Conservation (phyloP, 2,888 invertebrate species). For the Toxonevra muliebris region DNA sequence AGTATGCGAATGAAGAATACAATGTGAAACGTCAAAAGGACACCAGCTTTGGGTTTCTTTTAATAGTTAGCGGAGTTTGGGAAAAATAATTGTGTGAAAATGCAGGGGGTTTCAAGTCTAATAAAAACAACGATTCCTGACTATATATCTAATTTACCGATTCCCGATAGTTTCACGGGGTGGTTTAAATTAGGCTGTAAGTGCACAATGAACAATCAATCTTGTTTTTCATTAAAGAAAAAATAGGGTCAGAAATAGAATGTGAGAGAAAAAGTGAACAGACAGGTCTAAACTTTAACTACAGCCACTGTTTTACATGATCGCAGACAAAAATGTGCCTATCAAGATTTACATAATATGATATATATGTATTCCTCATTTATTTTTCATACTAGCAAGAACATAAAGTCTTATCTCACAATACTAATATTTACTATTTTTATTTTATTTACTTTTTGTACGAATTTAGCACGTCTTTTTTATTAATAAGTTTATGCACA, state of each 20-base stretch:
- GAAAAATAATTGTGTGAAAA: slow-evolving; percentile 57
- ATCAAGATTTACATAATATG: too few relatives aligned
- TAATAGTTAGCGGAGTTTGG: slow-evolving; percentile 12
- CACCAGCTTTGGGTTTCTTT: background rate
- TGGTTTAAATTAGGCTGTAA: slow-evolving; percentile 88
- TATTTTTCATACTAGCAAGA: too few relatives aligned
- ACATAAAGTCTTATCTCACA: too few relatives aligned
- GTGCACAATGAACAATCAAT: slow-evolving; percentile 48
- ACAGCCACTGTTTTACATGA: too few relatives aligned
- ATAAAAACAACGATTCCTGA: slow-evolving; percentile 84
- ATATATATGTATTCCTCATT: too few relatives aligned
- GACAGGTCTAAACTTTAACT: too few relatives aligned
- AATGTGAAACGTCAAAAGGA: background rate
- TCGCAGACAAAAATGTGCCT: too few relatives aligned
- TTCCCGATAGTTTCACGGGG: slow-evolving; percentile 84
- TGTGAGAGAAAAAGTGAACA: background rate
- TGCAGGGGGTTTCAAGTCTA: slow-evolving; percentile 80
- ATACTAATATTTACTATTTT: too few relatives aligned
- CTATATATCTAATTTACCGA: slow-evolving; percentile 83
- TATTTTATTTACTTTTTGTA: too few relatives aligned
- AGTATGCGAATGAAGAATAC: background rate
- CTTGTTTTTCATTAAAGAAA: background rate
- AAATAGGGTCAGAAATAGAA: background rate
- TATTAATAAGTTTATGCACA: too few relatives aligned
- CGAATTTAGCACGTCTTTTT: too few relatives aligned